These are phyloP conservation scores for Zygogramma bicolorata DNA, from an alignment of 2,888 invertebrate genomes.

Conservation along the genomic window DNA sequence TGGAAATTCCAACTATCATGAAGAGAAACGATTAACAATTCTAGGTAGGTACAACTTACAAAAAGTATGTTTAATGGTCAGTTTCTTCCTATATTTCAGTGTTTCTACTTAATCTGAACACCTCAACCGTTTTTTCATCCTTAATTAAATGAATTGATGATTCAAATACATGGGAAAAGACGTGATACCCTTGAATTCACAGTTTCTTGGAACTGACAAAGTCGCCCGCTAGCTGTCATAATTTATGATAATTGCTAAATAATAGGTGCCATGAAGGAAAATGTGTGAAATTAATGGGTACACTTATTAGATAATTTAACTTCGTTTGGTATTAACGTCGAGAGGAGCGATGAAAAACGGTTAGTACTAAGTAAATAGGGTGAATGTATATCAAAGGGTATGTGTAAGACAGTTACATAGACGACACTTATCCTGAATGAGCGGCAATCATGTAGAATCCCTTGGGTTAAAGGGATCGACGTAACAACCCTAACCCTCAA, in stretches of 20 bases:
- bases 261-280: slow-evolving; percentile 17
- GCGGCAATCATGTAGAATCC: neutral
- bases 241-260: slow-evolving; percentile 34
- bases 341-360: neutral
- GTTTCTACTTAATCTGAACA: too few species aligned
- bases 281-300: slow-evolving; percentile 32
- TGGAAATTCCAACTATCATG: too few species aligned
- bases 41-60: too few species aligned
- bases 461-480: too few species aligned
- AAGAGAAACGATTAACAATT: too few species aligned
- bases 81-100: too few species aligned
- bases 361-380: neutral
- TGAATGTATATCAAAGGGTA: neutral
- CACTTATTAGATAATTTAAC: slow-evolving; percentile 31
- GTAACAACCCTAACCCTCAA: too few species aligned
- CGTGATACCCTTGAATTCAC: slow-evolving; percentile 22
- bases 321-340: neutral
- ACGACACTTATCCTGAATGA: neutral
- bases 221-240: slow-evolving; percentile 20
- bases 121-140: too few species aligned
- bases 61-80: too few species aligned
- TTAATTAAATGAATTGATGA: too few species aligned
- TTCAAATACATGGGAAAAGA: too few species aligned
- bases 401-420: neutral
- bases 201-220: slow-evolving; percentile 20